These are phyloP conservation scores for Agrypnia vestita DNA, from an alignment of 1,140 invertebrate species.

Conservation along the genomic window DNA sequence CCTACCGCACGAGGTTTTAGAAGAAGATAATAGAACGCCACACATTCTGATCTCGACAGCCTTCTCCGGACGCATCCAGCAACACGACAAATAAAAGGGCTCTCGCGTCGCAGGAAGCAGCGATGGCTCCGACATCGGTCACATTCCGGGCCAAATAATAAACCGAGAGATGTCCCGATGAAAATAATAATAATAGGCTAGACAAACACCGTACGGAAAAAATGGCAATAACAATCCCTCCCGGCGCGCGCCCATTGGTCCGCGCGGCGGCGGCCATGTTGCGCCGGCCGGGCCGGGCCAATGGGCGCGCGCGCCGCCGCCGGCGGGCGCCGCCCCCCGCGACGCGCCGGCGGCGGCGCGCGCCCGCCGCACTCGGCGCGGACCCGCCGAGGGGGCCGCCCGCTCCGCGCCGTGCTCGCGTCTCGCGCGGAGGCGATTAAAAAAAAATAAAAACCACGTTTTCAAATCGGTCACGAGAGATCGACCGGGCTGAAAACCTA, in stretches of 20 bases:
- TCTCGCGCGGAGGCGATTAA: background rate
- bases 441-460: constrained; percentile 17
- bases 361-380: constrained; percentile 3
- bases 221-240: background rate
- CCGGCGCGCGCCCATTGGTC: constrained; percentile 1
- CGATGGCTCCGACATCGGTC: too few species aligned
- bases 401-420: too few species aligned
- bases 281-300: constrained; percentile 14
- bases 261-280: constrained; percentile 25
- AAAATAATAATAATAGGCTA: constrained; percentile 33
- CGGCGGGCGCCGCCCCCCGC: background rate
- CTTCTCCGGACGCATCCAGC: too few species aligned
- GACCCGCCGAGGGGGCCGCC: constrained; percentile 2
- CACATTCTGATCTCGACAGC: too few species aligned
- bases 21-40: too few species aligned
- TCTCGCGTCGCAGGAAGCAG: too few species aligned
- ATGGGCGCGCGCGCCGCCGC: background rate
- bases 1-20: too few species aligned
- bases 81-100: too few species aligned
- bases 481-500: too few species aligned
- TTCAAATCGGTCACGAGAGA: background rate
- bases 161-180: too few species aligned
- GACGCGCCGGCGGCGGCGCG: background rate
- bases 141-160: too few species aligned
- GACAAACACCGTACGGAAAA: constrained; percentile 35